Base-by-base conservation (phyloP, 2,113 vertebrate genomes). In the Dipodomys ordii region DNA sequence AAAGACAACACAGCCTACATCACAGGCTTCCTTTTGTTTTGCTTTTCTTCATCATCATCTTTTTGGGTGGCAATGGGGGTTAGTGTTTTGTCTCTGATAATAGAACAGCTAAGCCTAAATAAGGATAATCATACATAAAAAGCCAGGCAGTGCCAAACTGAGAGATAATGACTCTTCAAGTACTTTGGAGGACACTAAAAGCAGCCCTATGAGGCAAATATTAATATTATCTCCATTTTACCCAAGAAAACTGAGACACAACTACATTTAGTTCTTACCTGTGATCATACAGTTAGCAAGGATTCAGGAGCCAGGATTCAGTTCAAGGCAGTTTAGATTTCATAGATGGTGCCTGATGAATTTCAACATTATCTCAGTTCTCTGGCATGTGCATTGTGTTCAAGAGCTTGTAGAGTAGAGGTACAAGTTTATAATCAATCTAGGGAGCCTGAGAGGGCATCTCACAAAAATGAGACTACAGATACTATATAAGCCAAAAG, bases 301-400 rank as follows among this genome's bases (percentile, higher is more conserved):
- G 46, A 76, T 35, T 28, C 39, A 6, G 68, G 30, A 91, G 18
- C 30, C 39, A 79, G 69, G 32, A 77, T 91, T 94, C 53, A 78
- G 64, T 44, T 53, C 12, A 79, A 82, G 32, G 67, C 5, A 87
- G 12, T 39, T 67, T 44, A 39, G 49, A 72, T 88, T 89, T 30
- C 79, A 62, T 83, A 84, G 94, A 69, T 62, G 28, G 87, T 92
- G 77, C 53, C 6, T 12, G 35, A 95, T 91, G 83, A 90, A 94
- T 97, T 93, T 88, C 65, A 89, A 83, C 62, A 81, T 22, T 77
- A 71, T 95, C 92, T 95, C 86, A 91, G 92, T 90, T 91, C 64
- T 92, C 83, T 82, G 91, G 30, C 77, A 76, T 46, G 39, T 76
- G 35, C 27, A 57, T 86, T 92, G 95, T 96, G 18, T 93, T 92